phyloP scores from a whole-genome alignment of 2,113 vertebrate genomes.

The mouse (Mus musculus) region DNA sequence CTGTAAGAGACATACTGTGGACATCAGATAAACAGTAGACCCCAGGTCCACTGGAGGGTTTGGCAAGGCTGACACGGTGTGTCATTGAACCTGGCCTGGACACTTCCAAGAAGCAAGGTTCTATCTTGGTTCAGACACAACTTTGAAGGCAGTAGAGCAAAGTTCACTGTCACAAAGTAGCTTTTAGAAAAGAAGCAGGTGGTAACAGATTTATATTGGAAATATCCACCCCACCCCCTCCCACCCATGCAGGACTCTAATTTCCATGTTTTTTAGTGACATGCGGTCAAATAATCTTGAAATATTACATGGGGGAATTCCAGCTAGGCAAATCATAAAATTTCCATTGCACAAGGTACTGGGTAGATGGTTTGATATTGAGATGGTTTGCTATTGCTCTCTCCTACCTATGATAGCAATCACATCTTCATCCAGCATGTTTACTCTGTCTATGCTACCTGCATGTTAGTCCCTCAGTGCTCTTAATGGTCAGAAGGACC shows the following conservation, averaged over 20 bases:
- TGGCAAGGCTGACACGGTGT: not conserved
- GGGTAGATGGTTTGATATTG: not conserved
- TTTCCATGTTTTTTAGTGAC: not conserved
- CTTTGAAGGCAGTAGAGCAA: not conserved
- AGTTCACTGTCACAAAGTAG: not conserved
- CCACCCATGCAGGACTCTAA: no score
- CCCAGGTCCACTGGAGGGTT: no score
- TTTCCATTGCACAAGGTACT: not conserved
- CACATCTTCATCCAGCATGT: not conserved
- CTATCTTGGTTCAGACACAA: not conserved
- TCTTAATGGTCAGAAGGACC: not conserved
- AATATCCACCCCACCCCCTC: not conserved
- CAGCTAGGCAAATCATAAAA: not conserved
- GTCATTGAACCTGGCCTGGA: not conserved
- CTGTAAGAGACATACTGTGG: not conserved
- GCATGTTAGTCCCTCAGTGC: no score
- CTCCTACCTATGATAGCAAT: no score
- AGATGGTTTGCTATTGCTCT: no score
- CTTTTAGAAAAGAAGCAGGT: not conserved
- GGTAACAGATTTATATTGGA: not conserved
- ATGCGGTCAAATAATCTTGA: not conserved
- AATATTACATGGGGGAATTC: not conserved
- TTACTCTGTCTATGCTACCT: not conserved
- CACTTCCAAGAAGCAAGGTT: not conserved
- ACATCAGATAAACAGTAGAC: no score